phyloP scores from a whole-genome alignment of 2,797 vertebrate species.

The Poeciliopsis presidionis region DNA sequence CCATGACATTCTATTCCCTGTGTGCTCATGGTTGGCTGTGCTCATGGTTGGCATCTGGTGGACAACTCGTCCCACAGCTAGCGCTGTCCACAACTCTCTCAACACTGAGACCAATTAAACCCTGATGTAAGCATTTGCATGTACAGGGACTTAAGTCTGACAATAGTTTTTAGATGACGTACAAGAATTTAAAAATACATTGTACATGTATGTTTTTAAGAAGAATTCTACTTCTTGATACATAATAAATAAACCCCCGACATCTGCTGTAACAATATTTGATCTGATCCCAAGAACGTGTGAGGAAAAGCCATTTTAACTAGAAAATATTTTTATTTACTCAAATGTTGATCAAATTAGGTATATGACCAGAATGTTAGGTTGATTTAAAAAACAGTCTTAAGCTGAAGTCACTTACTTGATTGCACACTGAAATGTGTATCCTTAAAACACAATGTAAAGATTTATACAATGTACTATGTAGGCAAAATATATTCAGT shows the following conservation, averaged over 20 bases:
- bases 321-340: not conserved
- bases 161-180: slow-evolving; percentile 26
- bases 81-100: slow-evolving; percentile 68
- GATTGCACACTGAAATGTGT: no score
- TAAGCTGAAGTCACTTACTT: not conserved
- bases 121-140: not conserved
- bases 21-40: slow-evolving; percentile 62
- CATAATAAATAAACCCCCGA: not conserved
- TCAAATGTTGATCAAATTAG: not conserved
- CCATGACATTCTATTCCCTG: slow-evolving; percentile 70
- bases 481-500: not conserved
- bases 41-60: slow-evolving; percentile 62
- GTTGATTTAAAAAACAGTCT: not conserved
- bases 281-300: not conserved
- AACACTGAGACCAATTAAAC: slow-evolving; percentile 19
- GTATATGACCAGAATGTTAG: not conserved
- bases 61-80: slow-evolving; percentile 54
- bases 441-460: no score
- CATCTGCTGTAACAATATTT: not conserved
- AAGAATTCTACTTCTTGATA: not conserved
- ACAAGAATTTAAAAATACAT: not conserved
- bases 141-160: slow-evolving; percentile 2
- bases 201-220: not conserved
- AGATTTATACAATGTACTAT: not conserved
- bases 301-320: not conserved